phyloP scores from a whole-genome alignment of 64 coral and sea anemone genomes.

The Porites australiensis region DNA sequence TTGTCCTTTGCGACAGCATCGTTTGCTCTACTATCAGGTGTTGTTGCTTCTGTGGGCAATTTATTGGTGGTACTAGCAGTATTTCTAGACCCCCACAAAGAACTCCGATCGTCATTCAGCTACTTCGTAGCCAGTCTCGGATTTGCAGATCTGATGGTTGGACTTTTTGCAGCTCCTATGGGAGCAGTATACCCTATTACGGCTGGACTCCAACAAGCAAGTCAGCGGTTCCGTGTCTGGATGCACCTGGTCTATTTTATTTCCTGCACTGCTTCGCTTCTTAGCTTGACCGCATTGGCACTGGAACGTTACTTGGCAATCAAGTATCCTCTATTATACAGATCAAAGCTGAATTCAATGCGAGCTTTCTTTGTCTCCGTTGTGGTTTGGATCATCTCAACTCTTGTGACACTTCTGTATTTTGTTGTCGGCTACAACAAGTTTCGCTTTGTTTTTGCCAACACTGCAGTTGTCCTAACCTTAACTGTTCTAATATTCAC shows the following conservation, averaged over 20 bases:
- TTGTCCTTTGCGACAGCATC: background rate
- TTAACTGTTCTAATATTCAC: conserved; percentile 71
- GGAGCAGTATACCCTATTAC: background rate
- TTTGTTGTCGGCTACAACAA: conserved; percentile 69
- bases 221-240: background rate
- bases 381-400: conserved; percentile 46
- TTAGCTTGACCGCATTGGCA: conserved; percentile 68
- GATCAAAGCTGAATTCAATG: conserved; percentile 19
- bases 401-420: conserved; percentile 61
- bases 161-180: background rate
- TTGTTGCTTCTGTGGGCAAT: background rate
- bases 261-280: conserved; percentile 73
- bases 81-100: conserved; percentile 48
- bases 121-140: conserved; percentile 73
- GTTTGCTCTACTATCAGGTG: background rate
- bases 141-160: conserved; percentile 67
- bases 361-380: conserved; percentile 34
- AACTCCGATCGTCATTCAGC: conserved; percentile 70
- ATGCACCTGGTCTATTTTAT: conserved; percentile 69
- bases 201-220: background rate
- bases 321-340: conserved; percentile 43
- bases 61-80: conserved; percentile 38
- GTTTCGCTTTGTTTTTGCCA: conserved; percentile 67
- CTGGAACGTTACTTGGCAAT: conserved; percentile 70
- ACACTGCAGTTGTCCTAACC: conserved; percentile 70